Conservation (phyloP, 2,888 invertebrate genomes). For the Deilephila porcellus region DNA sequence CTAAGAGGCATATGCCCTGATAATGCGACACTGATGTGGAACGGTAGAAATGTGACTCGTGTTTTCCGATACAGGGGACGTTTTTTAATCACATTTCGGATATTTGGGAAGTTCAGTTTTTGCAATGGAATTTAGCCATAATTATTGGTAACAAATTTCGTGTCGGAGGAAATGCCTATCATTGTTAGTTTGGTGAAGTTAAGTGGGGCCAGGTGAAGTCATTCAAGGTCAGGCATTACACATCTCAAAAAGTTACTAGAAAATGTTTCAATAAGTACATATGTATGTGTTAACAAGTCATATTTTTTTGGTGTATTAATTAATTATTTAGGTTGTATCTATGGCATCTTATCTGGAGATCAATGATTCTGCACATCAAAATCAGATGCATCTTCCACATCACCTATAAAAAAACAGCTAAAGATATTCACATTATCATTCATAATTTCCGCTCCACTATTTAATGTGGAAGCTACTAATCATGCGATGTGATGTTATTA, state of each 20-base stretch:
- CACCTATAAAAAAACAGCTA: too few relatives aligned
- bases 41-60: slow-evolving; percentile 76
- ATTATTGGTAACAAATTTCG: slow-evolving; percentile 20
- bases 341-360: too few relatives aligned
- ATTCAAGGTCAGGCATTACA: too few relatives aligned
- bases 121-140: slow-evolving; percentile 18
- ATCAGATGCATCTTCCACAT: not conserved
- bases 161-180: slow-evolving; percentile 14
- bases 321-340: too few relatives aligned
- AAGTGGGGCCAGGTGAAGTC: not conserved
- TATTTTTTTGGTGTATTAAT: too few relatives aligned
- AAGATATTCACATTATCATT: not conserved
- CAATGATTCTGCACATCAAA: not conserved
- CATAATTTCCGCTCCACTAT: not conserved
- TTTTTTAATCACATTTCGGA: slow-evolving; percentile 39
- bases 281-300: too few relatives aligned
- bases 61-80: slow-evolving; percentile 64
- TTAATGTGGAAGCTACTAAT: slow-evolving; percentile 19
- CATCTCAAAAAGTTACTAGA: too few relatives aligned
- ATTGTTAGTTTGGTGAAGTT: not conserved
- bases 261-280: too few relatives aligned
- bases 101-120: slow-evolving; percentile 26
- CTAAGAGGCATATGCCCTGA: slow-evolving; percentile 75
- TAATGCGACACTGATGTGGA: slow-evolving; percentile 73
- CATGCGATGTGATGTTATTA: not conserved